These are phyloP conservation scores for Orientallactaga sibirica DNA, from an alignment of 2,797 vertebrate species.

Conservation along the genomic window DNA sequence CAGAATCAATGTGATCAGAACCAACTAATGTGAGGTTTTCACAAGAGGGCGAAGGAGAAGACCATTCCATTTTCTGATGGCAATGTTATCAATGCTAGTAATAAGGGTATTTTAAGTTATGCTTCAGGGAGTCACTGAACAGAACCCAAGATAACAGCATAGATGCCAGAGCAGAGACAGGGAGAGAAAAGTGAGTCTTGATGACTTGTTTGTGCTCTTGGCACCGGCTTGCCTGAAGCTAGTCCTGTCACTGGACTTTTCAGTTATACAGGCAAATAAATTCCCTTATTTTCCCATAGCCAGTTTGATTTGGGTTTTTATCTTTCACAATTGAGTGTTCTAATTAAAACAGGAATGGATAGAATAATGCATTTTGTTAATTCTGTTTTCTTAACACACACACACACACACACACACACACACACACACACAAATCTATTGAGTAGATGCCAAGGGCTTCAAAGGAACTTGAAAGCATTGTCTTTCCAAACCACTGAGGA, in stretches of 20 bases:
- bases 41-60: not conserved
- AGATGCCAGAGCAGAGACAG: not conserved
- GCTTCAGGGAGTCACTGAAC: not conserved
- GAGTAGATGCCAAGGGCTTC: conserved; percentile 47
- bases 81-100: not conserved
- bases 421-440: not conserved
- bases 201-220: conserved; percentile 17
- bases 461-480: conserved; percentile 14
- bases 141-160: not conserved
- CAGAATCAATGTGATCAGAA: not conserved
- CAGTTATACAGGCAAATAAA: conserved; percentile 66
- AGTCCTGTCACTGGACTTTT: conserved; percentile 41
- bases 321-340: conserved; percentile 62
- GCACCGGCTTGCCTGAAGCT: conserved; percentile 49
- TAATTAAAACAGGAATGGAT: conserved; percentile 76
- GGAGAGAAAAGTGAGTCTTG: not conserved
- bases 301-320: conserved; percentile 70
- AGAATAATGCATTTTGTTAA: conserved; percentile 61
- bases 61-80: not conserved
- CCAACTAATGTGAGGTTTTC: not conserved
- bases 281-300: conserved; percentile 57
- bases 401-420: no score
- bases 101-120: not conserved
- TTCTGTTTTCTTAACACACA: conserved; percentile 47
- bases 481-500: not conserved